phyloP scores from a whole-genome alignment of 30 jellyfish, hydroid and myxozoan species.

The Sanderia malayensis region DNA sequence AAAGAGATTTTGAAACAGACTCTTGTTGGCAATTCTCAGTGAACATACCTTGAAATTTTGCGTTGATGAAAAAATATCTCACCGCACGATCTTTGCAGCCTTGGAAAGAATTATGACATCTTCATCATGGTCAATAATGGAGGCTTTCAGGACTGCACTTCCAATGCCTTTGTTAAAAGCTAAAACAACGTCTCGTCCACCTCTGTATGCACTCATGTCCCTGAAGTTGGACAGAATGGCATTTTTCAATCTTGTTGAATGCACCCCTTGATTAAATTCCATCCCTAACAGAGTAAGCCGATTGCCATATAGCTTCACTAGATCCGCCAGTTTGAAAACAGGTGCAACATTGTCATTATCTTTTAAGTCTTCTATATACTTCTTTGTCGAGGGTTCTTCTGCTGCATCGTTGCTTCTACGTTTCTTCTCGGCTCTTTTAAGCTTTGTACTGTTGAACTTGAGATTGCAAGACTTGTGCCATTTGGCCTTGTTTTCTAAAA shows the following conservation, averaged over 20 bases:
- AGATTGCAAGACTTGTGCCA: slow-evolving; percentile 8
- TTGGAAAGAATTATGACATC: neutral
- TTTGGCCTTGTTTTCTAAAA: slow-evolving; percentile 3
- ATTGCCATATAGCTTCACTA: neutral
- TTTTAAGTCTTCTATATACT: neutral
- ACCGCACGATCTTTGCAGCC: slow-evolving; percentile 1
- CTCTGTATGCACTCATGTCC: slow-evolving; percentile 8
- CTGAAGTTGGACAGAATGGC: slow-evolving; percentile 2
- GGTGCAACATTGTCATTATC: slow-evolving; percentile 15
- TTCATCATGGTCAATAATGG: slow-evolving; percentile 1
- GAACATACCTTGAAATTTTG: neutral
- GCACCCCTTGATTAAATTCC: neutral
- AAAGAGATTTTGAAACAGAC: slow-evolving; percentile 15
- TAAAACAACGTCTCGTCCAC: neutral
- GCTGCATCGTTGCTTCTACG: slow-evolving; percentile 1
- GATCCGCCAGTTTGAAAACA: slow-evolving; percentile 7
- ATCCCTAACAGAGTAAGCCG: slow-evolving; percentile 8
- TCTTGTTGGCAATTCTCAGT: slow-evolving; percentile 15
- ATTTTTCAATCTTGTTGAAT: slow-evolving; percentile 13
- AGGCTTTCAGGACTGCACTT: neutral
- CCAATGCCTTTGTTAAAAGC: slow-evolving; percentile 4
- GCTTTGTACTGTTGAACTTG: slow-evolving; percentile 11
- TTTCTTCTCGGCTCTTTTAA: slow-evolving; percentile 10
- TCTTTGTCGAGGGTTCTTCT: slow-evolving; percentile 3
- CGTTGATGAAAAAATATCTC: slow-evolving; percentile 1